Conservation (phyloP, 2,888 invertebrate species). For the Pseudeuparius sepicola region DNA sequence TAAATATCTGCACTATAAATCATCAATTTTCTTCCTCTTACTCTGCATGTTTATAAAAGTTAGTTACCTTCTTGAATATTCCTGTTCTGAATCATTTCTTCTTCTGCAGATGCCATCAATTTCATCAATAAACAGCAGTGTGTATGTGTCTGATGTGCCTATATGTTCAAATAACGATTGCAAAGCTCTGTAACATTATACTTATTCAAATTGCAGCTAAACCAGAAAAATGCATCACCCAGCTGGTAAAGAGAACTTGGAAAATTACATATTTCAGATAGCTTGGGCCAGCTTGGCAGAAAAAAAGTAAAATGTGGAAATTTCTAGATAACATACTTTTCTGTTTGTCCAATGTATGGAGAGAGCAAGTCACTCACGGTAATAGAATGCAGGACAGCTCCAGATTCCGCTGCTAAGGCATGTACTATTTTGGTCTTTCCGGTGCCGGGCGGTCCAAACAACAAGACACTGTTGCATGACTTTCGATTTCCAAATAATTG, state of each 20-base stretch:
- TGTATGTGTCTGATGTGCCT: slow-evolving; percentile 29
- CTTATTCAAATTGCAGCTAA: too few species aligned
- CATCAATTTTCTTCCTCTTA: too few species aligned
- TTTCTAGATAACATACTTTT: slow-evolving; percentile 47
- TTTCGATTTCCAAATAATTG: slow-evolving; percentile 42
- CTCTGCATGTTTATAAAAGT: too few species aligned
- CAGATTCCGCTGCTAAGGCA: slow-evolving; percentile 41
- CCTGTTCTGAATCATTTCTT: slow-evolving; percentile 41
- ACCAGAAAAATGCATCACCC: too few species aligned
- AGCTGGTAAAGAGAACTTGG: too few species aligned
- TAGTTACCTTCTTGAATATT: slow-evolving; percentile 41
- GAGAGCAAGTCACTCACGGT: slow-evolving; percentile 46
- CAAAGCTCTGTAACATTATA: slow-evolving; percentile 27
- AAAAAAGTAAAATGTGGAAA: too few species aligned
- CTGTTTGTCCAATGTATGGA: slow-evolving; percentile 46
- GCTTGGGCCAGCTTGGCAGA: too few species aligned
- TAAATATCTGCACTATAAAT: too few species aligned
- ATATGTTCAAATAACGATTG: slow-evolving; percentile 31
- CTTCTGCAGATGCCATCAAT: slow-evolving; percentile 47
- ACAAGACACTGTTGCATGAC: slow-evolving; percentile 43
- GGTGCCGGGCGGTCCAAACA: slow-evolving; percentile 45
- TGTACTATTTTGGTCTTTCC: slow-evolving; percentile 41
- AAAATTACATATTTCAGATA: too few species aligned
- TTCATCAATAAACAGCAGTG: slow-evolving; percentile 50
- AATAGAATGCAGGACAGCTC: slow-evolving; percentile 42